Percentiles rank a stretch among this genome's conserved stretches.
Evolutionary conservation across 2,888 invertebrate species (phyloP).

Genomic region (Dimorphilus gyrociliatus): DNA sequence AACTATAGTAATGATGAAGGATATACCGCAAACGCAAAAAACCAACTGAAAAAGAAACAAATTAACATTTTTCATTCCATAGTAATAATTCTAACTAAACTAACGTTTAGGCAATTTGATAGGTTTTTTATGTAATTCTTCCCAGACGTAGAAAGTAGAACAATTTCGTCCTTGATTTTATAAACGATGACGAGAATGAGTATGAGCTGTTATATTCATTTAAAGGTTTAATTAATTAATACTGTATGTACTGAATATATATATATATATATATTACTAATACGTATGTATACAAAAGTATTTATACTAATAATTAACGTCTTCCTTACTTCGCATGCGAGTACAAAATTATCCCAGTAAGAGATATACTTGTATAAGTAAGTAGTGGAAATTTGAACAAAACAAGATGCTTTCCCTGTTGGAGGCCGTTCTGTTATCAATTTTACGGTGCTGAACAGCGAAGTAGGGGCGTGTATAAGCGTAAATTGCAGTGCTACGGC

Average conservation of each 20-base stretch:
- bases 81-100: neutral
- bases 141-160: constrained; percentile 13
- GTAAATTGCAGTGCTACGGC: constrained; percentile 28
- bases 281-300: neutral
- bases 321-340: constrained; percentile 28
- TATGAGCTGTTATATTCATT: constrained; percentile 14
- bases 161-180: constrained; percentile 15
- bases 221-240: neutral
- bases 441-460: constrained; percentile 26
- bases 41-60: too few relatives aligned
- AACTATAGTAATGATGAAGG: too few relatives aligned
- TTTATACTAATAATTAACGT: neutral
- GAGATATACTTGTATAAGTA: constrained; percentile 26
- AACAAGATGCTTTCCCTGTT: constrained; percentile 17
- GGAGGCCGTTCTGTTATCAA: constrained; percentile 22
- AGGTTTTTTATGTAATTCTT: constrained; percentile 17
- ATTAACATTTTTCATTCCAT: too few relatives aligned
- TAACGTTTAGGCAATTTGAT: constrained; percentile 28
- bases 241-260: neutral
- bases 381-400: constrained; percentile 17
- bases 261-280: neutral
- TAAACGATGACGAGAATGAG: constrained; percentile 21
- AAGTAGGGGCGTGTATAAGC: constrained; percentile 23
- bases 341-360: constrained; percentile 20
- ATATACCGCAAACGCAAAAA: too few relatives aligned